Evolutionary conservation across 2,797 vertebrate genomes (phyloP).

Genomic region (Orientallactaga sibirica): DNA sequence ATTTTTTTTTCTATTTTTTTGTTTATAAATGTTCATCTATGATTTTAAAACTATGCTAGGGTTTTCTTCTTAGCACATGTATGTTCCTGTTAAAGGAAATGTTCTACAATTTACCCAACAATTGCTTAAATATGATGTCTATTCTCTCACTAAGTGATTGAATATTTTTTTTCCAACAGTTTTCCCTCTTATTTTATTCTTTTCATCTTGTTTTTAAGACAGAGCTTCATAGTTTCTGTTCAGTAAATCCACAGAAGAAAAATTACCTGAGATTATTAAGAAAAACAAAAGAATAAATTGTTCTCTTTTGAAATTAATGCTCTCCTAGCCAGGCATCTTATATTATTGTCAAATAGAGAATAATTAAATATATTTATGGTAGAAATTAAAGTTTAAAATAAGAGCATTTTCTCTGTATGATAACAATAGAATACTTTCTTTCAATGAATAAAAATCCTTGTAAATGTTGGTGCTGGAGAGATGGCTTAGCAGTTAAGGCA

Average conservation of each 20-base stretch:
- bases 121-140: background rate
- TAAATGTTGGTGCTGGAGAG: no score
- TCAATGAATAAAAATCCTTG: background rate
- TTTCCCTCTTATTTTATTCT: slow-evolving; percentile 16
- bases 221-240: background rate
- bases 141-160: background rate
- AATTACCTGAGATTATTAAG: background rate
- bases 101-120: background rate
- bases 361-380: slow-evolving; percentile 24
- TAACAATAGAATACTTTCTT: background rate
- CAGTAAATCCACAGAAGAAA: background rate
- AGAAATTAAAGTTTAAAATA: slow-evolving; percentile 40
- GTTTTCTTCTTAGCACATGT: background rate
- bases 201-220: slow-evolving; percentile 25
- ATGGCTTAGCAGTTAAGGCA: no score
- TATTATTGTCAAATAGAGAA: slow-evolving; percentile 3
- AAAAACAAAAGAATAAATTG: slow-evolving; percentile 8
- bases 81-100: background rate
- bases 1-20: background rate
- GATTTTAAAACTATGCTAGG: background rate
- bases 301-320: background rate
- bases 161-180: background rate
- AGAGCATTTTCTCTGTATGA: slow-evolving; percentile 43
- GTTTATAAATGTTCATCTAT: background rate
- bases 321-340: background rate